Conservation (phyloP, 2,888 invertebrate genomes). For the Mesochorus sp. region DNA sequence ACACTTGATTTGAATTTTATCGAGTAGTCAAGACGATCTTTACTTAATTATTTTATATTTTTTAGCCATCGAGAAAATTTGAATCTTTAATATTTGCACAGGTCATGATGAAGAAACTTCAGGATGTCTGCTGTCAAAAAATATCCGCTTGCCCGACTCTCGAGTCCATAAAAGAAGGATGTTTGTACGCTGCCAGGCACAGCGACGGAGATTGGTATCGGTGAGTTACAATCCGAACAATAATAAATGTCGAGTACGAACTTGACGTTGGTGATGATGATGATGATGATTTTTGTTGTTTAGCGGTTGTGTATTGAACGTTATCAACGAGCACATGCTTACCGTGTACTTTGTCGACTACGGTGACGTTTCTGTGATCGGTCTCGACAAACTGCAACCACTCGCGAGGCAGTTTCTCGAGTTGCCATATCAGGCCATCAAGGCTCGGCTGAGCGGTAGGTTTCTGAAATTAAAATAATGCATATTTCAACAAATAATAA, state of each 20-base stretch:
- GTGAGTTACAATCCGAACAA: slow-evolving; percentile 81
- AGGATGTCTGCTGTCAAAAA: slow-evolving; percentile 84
- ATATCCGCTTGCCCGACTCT: slow-evolving; percentile 81
- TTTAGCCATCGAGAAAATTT: too few species aligned
- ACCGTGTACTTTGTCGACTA: slow-evolving; percentile 87
- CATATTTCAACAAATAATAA: neutral
- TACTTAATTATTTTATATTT: slow-evolving; percentile 1
- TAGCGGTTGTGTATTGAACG: slow-evolving; percentile 82
- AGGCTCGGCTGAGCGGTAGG: slow-evolving; percentile 86
- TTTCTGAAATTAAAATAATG: slow-evolving; percentile 3
- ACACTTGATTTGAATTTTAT: neutral
- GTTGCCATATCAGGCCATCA: slow-evolving; percentile 87
- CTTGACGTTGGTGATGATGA: neutral
- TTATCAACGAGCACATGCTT: slow-evolving; percentile 84
- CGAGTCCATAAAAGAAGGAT: slow-evolving; percentile 83
- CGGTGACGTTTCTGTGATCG: slow-evolving; percentile 85
- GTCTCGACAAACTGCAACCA: slow-evolving; percentile 84
- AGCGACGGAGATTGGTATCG: slow-evolving; percentile 88
- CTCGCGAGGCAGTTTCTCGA: slow-evolving; percentile 84
- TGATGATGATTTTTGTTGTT: neutral
- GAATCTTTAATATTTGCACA: too few species aligned
- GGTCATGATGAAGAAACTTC: slow-evolving; percentile 87
- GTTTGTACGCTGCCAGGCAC: slow-evolving; percentile 88
- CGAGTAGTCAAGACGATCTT: neutral
- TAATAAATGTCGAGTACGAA: neutral